Evolutionary conservation across 2,888 invertebrate genomes (phyloP).

Genomic region (Tenodera sinensis): DNA sequence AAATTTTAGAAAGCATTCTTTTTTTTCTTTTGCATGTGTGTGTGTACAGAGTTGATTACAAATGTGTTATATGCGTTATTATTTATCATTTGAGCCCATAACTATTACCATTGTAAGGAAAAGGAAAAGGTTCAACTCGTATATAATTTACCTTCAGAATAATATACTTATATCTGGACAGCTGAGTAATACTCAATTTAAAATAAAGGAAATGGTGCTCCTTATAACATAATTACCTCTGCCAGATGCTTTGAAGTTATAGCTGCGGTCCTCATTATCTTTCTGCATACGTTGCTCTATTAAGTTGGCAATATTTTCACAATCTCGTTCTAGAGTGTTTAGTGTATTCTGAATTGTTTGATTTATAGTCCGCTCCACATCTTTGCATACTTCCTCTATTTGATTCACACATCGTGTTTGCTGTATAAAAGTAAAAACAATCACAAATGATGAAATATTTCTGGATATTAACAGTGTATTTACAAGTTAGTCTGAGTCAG

Average conservation of each 20-base stretch:
- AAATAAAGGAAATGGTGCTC: too few species aligned
- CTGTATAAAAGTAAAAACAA: constrained; percentile 30
- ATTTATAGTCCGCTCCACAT: constrained; percentile 53
- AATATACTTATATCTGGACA: too few species aligned
- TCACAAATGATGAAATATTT: not conserved
- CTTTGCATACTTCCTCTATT: constrained; percentile 53
- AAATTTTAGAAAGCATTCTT: too few species aligned
- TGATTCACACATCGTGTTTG: constrained; percentile 51
- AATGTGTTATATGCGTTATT: too few species aligned
- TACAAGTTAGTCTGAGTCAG: too few species aligned
- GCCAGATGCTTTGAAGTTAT: constrained; percentile 30
- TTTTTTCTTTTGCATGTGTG: too few species aligned
- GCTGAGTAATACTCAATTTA: too few species aligned
- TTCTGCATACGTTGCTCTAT: constrained; percentile 43
- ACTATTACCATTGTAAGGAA: too few species aligned
- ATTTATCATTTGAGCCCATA: too few species aligned
- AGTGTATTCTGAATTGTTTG: constrained; percentile 54
- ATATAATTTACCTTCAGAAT: too few species aligned
- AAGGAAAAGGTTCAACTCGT: too few species aligned
- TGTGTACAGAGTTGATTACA: too few species aligned
- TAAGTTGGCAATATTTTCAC: constrained; percentile 46
- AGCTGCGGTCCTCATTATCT: constrained; percentile 37
- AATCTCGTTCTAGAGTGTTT: constrained; percentile 52
- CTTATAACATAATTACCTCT: not conserved
- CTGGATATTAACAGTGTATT: not conserved